Conservation (phyloP, 2,888 invertebrate genomes). For the Eristalis arbustorum region DNA sequence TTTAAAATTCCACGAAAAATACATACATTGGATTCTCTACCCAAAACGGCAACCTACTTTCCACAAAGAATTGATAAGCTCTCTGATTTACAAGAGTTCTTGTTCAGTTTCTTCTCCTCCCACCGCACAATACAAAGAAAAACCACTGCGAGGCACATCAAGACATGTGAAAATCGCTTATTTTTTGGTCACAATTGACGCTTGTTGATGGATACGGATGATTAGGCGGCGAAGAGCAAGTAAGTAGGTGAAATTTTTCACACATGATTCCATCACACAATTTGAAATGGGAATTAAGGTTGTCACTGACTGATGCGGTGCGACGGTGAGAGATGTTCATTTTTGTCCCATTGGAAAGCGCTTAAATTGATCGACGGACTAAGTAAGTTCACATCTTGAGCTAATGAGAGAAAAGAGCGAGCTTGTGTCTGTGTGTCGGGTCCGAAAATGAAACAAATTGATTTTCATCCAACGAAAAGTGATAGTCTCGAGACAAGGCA, state of each 20-base stretch:
- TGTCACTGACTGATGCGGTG: background rate
- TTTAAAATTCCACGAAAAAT: too few relatives aligned
- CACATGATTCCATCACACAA: background rate
- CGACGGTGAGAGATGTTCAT: background rate
- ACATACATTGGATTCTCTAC: too few relatives aligned
- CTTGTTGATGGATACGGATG: too few relatives aligned
- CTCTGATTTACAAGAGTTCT: background rate
- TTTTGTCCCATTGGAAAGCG: background rate
- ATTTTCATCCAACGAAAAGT: too few relatives aligned
- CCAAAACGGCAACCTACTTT: slow-evolving; percentile 25
- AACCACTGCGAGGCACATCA: background rate
- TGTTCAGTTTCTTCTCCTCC: too few relatives aligned
- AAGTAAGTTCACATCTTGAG: too few relatives aligned
- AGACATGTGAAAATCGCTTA: background rate
- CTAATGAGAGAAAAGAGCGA: too few relatives aligned
- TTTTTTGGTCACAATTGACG: too few relatives aligned
- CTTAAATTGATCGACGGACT: background rate
- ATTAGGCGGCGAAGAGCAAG: too few relatives aligned
- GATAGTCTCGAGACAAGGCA: too few relatives aligned
- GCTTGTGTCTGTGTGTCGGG: too few relatives aligned
- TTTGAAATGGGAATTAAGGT: slow-evolving; percentile 9
- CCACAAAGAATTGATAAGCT: slow-evolving; percentile 3
- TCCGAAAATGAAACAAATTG: too few relatives aligned
- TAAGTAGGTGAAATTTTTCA: slow-evolving; percentile 28
- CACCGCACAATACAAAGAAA: background rate